Evolutionary conservation across 2,888 invertebrate species (phyloP), one percentile per base, ranked within the genome.

Genomic region (Lasius platythorax): DNA sequence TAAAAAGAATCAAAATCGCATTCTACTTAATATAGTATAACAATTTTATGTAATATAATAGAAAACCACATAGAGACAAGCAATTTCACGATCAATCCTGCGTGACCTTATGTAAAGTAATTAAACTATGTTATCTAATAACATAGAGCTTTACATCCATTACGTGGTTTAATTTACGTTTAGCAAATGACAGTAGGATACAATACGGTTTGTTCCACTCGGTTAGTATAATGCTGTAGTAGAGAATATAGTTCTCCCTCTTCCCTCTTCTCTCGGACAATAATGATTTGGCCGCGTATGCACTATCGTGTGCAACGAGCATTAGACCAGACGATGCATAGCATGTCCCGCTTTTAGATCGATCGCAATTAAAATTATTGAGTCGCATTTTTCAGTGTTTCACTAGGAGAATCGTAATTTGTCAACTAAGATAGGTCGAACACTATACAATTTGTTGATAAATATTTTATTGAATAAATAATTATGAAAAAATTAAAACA

Each of bases 311-410:
- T n/a, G 73, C 50, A 30, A 46, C 58, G 76, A 68, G 83, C 85
- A 88, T 88, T 87, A 86, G 83, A 79, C 85, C 73, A 74, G 82
- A 78, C 82, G 63, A 75, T 68, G 73, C 78, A 81, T 87, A 86
- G 84, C 82, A 61, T 64, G 68, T 83, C 46, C 82, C 43, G 63
- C 56, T 84, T 84, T 67, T 78, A 66, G 76, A 50, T 87, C 84
- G 89, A 88, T 93, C 90, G 93, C 93, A 93, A 94, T 94, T 93
- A 94, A 94, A 94, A 94, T 91, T 61, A 93, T 93, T 92, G 91
- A 92, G 90, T 91, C 91, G 85, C 88, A 90, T 91, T 86, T 93
- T 91, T 90, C 91, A 76, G 74, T 66, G 74, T 78, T 58, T 23
- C n/a, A 11, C 6, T 3, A 37, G 28, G 43, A 86, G 23, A 33